Conservation (phyloP, 2,113 vertebrate genomes). For the Tautogolabrus adspersus region DNA sequence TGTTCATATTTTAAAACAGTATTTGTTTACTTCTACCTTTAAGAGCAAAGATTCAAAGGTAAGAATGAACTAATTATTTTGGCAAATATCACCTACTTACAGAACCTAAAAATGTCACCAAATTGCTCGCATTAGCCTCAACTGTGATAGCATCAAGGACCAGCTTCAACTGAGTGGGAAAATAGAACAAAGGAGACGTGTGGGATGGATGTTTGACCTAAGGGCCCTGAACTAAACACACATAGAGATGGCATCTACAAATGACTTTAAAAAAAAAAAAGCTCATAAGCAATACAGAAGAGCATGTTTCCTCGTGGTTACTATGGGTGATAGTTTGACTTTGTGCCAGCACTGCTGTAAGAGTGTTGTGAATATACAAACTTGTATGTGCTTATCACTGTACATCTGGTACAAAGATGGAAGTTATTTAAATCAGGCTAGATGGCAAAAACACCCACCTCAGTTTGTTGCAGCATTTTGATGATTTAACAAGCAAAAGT, state of each 20-base stretch:
- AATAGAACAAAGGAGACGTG: conserved; percentile 21
- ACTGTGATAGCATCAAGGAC: no score
- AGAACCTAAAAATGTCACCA: no score
- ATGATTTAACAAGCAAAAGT: conserved; percentile 23
- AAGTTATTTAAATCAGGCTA: conserved; percentile 14
- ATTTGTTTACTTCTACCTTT: no score
- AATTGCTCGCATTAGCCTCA: no score
- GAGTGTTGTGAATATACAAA: background rate
- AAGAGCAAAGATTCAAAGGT: no score
- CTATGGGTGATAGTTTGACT: background rate
- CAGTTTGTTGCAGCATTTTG: conserved; percentile 10
- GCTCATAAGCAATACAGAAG: background rate
- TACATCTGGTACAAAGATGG: conserved; percentile 24
- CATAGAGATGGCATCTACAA: conserved; percentile 6
- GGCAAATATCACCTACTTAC: no score
- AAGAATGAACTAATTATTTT: no score
- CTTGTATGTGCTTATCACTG: conserved; percentile 20
- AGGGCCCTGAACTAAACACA: conserved; percentile 2
- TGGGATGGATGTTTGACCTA: conserved; percentile 1
- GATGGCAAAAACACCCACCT: conserved; percentile 30
- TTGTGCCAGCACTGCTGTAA: conserved; percentile 1
- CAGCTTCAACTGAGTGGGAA: no score
- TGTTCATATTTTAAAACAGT: no score
- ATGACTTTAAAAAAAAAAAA: background rate
- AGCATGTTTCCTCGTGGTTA: background rate